Evolutionary conservation across 2,113 vertebrate genomes (phyloP).

Genomic region (Pelodiscus sinensis): DNA sequence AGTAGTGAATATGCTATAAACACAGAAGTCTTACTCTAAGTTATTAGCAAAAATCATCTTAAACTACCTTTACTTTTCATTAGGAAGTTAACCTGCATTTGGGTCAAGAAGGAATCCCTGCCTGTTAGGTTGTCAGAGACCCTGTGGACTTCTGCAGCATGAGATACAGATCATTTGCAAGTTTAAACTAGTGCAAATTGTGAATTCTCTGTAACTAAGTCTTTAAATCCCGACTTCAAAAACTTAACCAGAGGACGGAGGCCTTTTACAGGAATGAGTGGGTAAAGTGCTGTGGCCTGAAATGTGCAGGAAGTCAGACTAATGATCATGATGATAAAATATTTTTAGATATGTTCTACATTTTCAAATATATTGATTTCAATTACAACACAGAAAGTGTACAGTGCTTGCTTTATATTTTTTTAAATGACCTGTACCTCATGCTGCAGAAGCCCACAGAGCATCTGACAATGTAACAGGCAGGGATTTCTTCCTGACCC

Average conservation of each 20-base stretch:
- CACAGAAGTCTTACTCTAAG: background rate
- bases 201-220: background rate
- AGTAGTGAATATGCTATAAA: background rate
- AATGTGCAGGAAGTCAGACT: background rate
- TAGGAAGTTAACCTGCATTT: background rate
- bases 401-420: too few species aligned
- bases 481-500: too few species aligned
- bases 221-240: background rate
- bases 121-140: background rate
- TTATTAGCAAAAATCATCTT: background rate
- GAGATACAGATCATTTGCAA: background rate
- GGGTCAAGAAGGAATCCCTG: background rate
- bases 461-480: too few species aligned
- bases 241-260: background rate
- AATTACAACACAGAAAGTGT: too few species aligned
- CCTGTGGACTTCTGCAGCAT: background rate
- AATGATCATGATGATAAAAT: background rate
- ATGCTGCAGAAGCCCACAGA: too few species aligned
- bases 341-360: too few species aligned
- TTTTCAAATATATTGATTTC: too few species aligned
- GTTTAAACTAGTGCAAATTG: background rate
- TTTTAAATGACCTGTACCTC: too few species aligned
- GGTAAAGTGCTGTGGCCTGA: background rate
- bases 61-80: background rate
- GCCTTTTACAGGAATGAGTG: background rate